Evolutionary conservation across 1,140 invertebrate species (phyloP).

Genomic region (Papilio aristodemus): DNA sequence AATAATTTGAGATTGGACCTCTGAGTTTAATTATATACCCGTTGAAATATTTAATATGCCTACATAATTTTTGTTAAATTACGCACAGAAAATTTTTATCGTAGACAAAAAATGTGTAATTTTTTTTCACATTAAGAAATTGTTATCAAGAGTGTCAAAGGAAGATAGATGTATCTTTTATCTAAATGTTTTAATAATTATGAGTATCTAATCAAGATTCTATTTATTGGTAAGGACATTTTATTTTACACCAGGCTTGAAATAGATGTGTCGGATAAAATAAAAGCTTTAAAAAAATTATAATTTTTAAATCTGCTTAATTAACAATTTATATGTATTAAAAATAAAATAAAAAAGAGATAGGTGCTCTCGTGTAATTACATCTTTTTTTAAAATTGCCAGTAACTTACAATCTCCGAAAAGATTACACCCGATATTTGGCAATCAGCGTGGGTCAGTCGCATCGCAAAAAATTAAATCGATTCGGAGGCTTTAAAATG

Average conservation of each 20-base stretch:
- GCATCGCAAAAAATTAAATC: slow-evolving; percentile 24
- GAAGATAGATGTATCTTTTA: no score
- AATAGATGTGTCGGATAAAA: neutral
- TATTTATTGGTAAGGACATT: neutral
- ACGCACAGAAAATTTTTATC: neutral
- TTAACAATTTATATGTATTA: neutral
- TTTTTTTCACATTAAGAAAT: no score
- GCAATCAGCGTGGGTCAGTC: slow-evolving; percentile 4
- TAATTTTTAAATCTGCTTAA: neutral
- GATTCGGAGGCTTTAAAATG: slow-evolving; percentile 29
- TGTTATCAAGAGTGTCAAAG: no score
- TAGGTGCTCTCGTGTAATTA: neutral
- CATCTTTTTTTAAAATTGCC: neutral
- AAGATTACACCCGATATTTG: slow-evolving; percentile 12
- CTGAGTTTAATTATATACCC: neutral
- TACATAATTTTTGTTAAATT: neutral
- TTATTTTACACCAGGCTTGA: no score
- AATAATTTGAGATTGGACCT: neutral
- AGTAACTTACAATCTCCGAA: slow-evolving; percentile 12
- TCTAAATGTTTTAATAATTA: neutral
- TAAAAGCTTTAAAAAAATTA: neutral
- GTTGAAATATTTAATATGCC: neutral
- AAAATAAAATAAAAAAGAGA: neutral
- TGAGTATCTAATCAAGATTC: neutral
- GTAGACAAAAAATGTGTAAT: no score